Percentiles rank a stretch among this genome's conserved stretches.
Conservation (phyloP, 2,113 vertebrate species). For the Mellivora capensis region DNA sequence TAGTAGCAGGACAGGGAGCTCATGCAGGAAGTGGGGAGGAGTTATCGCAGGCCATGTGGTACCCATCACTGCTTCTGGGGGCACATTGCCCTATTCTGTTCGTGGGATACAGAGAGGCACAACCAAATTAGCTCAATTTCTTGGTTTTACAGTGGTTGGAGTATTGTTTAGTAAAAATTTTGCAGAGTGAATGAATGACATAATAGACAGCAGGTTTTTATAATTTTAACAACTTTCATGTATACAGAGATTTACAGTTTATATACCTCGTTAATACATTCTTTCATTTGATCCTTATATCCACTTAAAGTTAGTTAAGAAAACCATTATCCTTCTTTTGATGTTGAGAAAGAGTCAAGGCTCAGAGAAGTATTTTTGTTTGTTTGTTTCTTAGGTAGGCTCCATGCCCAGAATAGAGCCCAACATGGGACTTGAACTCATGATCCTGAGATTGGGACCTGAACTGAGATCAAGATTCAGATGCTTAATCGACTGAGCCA, state of each 20-base stretch:
- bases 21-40: not conserved
- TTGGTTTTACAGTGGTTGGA: not conserved
- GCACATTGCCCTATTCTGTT: not conserved
- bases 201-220: not conserved
- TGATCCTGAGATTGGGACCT: not conserved
- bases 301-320: not conserved
- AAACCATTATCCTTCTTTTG: not conserved
- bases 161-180: not conserved
- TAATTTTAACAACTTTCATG: not conserved
- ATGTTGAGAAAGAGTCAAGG: not conserved
- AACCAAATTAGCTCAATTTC: not conserved
- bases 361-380: not conserved
- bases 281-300: not conserved
- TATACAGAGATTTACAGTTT: not conserved
- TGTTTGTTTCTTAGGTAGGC: not conserved
- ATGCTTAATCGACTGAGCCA: not conserved
- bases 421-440: not conserved
- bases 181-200: not conserved
- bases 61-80: not conserved
- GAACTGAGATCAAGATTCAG: not conserved
- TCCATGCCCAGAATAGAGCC: not conserved
- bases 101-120: not conserved
- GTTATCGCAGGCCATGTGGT: fast-evolving
- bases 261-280: not conserved
- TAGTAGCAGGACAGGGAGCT: not conserved